Percentiles rank a stretch among this genome's conserved stretches.
These are phyloP conservation scores for Ennomos quercinarius DNA, from an alignment of 2,888 invertebrate species.

Conservation along the genomic window DNA sequence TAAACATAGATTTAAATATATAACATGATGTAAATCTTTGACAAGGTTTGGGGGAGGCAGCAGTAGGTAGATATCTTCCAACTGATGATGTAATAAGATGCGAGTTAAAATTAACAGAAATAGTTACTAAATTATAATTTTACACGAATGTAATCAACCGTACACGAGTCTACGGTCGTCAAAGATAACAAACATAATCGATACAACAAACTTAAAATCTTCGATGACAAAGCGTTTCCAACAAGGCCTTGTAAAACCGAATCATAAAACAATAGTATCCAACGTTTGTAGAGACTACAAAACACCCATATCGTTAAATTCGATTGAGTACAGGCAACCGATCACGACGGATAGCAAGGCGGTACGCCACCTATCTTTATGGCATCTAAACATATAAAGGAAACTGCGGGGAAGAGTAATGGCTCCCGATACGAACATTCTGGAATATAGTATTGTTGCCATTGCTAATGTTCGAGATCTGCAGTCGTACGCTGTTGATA, in stretches of 20 bases:
- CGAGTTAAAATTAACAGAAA: too few species aligned
- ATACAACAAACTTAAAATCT: conserved; percentile 8
- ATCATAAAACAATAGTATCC: conserved; percentile 33
- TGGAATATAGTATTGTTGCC: conserved; percentile 70
- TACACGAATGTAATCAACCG: too few species aligned
- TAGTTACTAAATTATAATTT: too few species aligned
- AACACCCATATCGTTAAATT: conserved; percentile 60
- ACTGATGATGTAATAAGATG: too few species aligned
- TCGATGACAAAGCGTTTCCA: conserved; percentile 11
- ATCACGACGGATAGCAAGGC: conserved; percentile 67
- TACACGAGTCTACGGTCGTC: too few species aligned
- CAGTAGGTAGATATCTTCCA: too few species aligned
- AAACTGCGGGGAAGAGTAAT: conserved; percentile 75
- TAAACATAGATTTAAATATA: too few species aligned
- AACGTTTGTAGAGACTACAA: conserved; percentile 47
- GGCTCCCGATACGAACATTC: conserved; percentile 75
- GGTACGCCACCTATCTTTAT: conserved; percentile 74
- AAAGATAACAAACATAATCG: not conserved
- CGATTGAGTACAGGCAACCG: conserved; percentile 67
- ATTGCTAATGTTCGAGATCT: conserved; percentile 64
- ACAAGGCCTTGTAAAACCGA: conserved; percentile 26
- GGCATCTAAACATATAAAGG: conserved; percentile 78
- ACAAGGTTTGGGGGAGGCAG: too few species aligned
- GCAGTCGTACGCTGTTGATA: conserved; percentile 64
- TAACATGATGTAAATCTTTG: too few species aligned